These are phyloP conservation scores for Megalurothrips usitatus DNA, from an alignment of 2,888 invertebrate species.

Conservation along the genomic window DNA sequence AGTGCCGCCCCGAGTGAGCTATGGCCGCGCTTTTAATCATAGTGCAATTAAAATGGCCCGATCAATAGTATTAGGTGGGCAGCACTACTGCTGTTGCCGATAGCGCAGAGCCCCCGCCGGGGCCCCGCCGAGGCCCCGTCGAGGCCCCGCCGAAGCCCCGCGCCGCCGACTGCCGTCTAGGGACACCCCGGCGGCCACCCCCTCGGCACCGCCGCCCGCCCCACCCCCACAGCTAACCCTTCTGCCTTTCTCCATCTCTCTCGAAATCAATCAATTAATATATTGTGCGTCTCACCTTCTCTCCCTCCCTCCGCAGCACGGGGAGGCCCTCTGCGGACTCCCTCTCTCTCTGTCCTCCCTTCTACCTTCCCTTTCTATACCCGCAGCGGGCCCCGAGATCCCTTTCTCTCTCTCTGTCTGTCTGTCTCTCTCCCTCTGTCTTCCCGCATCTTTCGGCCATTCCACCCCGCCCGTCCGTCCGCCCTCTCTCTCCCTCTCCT, in stretches of 20 bases:
- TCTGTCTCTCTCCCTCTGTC: background rate
- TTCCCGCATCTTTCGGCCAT: too few relatives aligned
- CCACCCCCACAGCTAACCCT: background rate
- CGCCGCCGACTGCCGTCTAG: background rate
- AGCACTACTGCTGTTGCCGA: conserved; percentile 11
- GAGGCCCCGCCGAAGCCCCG: background rate
- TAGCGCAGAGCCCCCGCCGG: background rate
- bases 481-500: too few relatives aligned
- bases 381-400: background rate
- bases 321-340: background rate
- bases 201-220: background rate
- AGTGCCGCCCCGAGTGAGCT: background rate
- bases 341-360: background rate
- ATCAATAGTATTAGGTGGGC: conserved; percentile 23
- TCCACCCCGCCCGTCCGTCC: too few relatives aligned
- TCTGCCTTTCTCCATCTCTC: conserved; percentile 9
- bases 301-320: background rate
- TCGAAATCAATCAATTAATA: conserved; percentile 18
- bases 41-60: conserved; percentile 15
- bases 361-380: background rate
- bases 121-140: background rate
- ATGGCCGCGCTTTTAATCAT: background rate
- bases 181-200: background rate
- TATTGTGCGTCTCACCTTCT: conserved; percentile 11
- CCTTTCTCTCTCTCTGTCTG: background rate